phyloP scores from a whole-genome alignment of 2,113 vertebrate species.

The Clinocottus analis region DNA sequence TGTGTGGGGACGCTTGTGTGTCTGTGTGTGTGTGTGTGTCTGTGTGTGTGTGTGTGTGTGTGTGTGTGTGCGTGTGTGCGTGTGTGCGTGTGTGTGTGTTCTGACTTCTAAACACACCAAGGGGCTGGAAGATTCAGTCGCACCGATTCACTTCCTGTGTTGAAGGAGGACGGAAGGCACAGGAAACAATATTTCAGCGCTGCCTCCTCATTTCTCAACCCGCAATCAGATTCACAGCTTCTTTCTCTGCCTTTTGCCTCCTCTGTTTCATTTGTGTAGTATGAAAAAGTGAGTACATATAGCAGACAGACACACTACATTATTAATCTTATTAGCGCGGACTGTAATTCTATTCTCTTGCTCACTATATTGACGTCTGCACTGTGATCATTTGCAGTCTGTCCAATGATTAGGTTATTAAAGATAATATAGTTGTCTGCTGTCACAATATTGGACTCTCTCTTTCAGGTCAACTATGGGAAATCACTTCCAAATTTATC shows the following conservation, averaged over 20 bases:
- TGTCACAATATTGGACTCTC: conserved; percentile 82
- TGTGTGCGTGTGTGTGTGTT: conserved; percentile 28
- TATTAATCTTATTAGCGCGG: conserved; percentile 78
- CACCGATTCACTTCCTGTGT: conserved; percentile 73
- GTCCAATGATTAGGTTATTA: conserved; percentile 85
- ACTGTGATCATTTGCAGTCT: conserved; percentile 77
- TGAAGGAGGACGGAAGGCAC: conserved; percentile 61
- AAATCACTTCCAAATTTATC: conserved; percentile 83
- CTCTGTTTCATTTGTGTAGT: conserved; percentile 28
- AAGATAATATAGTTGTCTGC: conserved; percentile 85
- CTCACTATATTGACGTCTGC: conserved; percentile 79
- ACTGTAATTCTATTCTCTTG: conserved; percentile 74
- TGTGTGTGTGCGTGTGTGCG: conserved; percentile 18
- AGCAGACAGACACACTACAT: conserved; percentile 44
- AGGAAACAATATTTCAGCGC: conserved; percentile 69
- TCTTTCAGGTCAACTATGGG: conserved; percentile 84
- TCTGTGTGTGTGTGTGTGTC: conserved; percentile 17
- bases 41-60: conserved; percentile 32
- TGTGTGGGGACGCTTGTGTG: conserved; percentile 34
- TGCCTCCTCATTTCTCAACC: conserved; percentile 62
- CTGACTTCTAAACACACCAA: conserved; percentile 56
- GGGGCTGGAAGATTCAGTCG: conserved; percentile 52
- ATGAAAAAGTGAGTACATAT: conserved; percentile 26
- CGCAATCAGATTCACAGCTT: conserved; percentile 23
- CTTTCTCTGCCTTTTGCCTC: conserved; percentile 16